Evolutionary conservation across 35 echinoderm and acorn worm genomes (phyloP), one percentile per base, ranked within the genome.

Genomic region (Apostichopus japonicus): DNA sequence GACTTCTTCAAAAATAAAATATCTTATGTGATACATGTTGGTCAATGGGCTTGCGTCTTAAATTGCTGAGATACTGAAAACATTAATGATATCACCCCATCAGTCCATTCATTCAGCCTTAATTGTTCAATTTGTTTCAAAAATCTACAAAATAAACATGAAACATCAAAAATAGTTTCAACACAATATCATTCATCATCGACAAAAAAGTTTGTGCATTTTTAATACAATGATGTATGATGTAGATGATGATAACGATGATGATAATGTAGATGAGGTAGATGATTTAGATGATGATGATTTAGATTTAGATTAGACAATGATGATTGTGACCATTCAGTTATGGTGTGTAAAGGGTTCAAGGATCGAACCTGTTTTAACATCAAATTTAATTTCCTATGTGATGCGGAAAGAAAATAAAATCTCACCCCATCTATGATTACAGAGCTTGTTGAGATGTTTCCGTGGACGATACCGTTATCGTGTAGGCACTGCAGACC

Each of bases 361-460:
- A 19, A 15, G 8, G 7, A 67, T 67, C 14, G 19, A 19, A 4
- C 63, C 19, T 67, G 63, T 67, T 4, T 19, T 67, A 3, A 4
- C 11, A 11, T 67, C 14, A 67, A 67, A 19, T 67, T 67, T 3
- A 67, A 67, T 67, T 67, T 19, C 11, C 63, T 67, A 67, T 19
- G 63, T 67, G 11, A 11, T 8, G 11, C 4, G 4, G 0, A 15
- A 10, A 19, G 19, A 0, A 67, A 67, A 67, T 67, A 67, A 67
- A 15, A 67, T 67, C 77, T 92, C 51, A 92, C 79, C 79, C 54
- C 79, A 14, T 54, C 79, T 54, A 83, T 83, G 11, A 83, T 55
- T 4, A 83, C 44, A 54, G 44, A 83, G 2, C 19, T 19, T 5
- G 79, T 4, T 83, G 79, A 52, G 11, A 83, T 83, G 13, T 55